Conservation (phyloP, 2,797 vertebrate species). For the Gambelia wislizenii region DNA sequence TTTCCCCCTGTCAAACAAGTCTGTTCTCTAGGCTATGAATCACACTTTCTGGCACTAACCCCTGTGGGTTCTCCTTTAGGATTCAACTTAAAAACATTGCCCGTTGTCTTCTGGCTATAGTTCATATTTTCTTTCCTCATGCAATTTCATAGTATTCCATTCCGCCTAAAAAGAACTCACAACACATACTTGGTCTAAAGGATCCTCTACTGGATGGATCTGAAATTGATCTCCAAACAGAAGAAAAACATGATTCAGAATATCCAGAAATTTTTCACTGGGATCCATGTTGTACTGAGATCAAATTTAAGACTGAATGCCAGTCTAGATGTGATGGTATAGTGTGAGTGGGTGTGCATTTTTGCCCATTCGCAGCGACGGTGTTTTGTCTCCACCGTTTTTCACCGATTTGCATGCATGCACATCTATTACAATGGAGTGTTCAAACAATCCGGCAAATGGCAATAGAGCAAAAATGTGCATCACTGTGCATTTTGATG, state of each 20-base stretch:
- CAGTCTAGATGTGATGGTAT: too few relatives aligned
- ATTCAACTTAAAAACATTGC: slow-evolving; percentile 4
- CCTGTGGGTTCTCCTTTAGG: background rate
- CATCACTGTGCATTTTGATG: too few relatives aligned
- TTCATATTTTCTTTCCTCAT: background rate
- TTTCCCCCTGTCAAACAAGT: slow-evolving; percentile 25
- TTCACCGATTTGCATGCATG: too few relatives aligned
- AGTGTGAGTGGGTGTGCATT: too few relatives aligned
- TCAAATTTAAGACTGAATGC: background rate
- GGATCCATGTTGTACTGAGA: background rate
- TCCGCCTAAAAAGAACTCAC: background rate
- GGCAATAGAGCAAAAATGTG: too few relatives aligned
- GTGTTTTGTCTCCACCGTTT: too few relatives aligned
- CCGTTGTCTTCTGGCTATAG: background rate
- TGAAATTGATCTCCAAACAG: background rate
- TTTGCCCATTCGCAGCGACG: too few relatives aligned
- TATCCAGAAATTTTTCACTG: background rate
- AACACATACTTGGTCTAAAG: background rate
- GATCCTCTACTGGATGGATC: background rate
- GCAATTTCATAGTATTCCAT: background rate
- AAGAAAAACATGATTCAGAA: background rate
- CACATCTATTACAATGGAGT: too few relatives aligned
- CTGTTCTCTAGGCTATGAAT: slow-evolving; percentile 29
- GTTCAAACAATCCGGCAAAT: too few relatives aligned
- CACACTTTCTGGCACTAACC: slow-evolving; percentile 17